Percentiles rank a stretch among this genome's conserved stretches.
phyloP scores from a whole-genome alignment of 2,113 vertebrate genomes.

The Rana temporaria region DNA sequence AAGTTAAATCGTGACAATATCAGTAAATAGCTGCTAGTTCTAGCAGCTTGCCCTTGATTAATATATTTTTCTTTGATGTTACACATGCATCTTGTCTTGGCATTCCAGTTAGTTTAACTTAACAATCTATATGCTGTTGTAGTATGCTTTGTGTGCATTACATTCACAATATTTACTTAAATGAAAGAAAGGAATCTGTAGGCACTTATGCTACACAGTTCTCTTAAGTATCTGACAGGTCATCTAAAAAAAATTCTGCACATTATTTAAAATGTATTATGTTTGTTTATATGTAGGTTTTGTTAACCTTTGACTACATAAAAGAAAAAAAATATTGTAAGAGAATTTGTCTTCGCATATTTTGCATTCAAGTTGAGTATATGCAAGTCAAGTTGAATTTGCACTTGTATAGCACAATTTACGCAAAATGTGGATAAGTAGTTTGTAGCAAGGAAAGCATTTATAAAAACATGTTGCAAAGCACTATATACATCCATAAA shows the following conservation, averaged over 20 bases:
- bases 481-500: too few relatives aligned
- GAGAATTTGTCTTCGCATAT: background rate
- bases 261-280: background rate
- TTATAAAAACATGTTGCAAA: too few relatives aligned
- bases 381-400: too few relatives aligned
- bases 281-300: background rate
- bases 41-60: background rate
- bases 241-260: background rate
- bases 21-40: slow-evolving; percentile 1
- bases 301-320: background rate
- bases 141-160: background rate
- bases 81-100: background rate
- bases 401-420: too few relatives aligned
- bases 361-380: background rate
- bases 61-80: slow-evolving; percentile 20
- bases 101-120: background rate
- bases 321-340: background rate
- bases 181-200: background rate
- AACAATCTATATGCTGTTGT: background rate
- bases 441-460: too few relatives aligned
- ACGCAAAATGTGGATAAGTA: too few relatives aligned
- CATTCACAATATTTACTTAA: slow-evolving; percentile 9
- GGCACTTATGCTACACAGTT: background rate
- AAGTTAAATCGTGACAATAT: background rate
- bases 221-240: background rate